Conservation (phyloP, 92 coral and sea anemone genomes). For the Micromussa lordhowensis region DNA sequence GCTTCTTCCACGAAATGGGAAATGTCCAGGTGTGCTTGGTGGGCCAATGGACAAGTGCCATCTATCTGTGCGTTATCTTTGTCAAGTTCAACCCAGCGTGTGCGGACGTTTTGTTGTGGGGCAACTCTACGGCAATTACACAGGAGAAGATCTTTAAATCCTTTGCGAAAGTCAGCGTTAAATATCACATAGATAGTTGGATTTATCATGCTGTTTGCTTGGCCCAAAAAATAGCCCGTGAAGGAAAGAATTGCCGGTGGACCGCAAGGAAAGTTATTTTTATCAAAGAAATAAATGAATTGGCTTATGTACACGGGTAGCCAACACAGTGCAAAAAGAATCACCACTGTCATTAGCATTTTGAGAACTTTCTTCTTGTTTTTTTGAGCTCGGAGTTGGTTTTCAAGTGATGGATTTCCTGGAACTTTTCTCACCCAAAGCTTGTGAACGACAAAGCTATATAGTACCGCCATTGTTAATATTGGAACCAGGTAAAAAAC, state of each 20-base stretch:
- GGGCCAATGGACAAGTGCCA: neutral
- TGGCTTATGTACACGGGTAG: slow-evolving; percentile 74
- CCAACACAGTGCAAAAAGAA: slow-evolving; percentile 85
- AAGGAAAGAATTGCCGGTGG: slow-evolving; percentile 37
- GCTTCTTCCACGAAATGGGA: too few relatives aligned
- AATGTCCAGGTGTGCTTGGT: too few relatives aligned
- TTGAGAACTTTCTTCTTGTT: slow-evolving; percentile 81
- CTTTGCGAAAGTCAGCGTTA: slow-evolving; percentile 76
- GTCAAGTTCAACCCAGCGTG: slow-evolving; percentile 7
- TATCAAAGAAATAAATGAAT: slow-evolving; percentile 65
- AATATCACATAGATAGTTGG: slow-evolving; percentile 81
- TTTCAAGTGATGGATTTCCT: slow-evolving; percentile 72
- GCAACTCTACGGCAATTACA: slow-evolving; percentile 51
- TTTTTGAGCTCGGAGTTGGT: slow-evolving; percentile 74
- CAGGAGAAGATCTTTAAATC: slow-evolving; percentile 65
- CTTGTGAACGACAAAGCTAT: slow-evolving; percentile 69
- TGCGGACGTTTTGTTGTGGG: slow-evolving; percentile 5
- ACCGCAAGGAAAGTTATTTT: slow-evolving; percentile 22
- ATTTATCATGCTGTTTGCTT: slow-evolving; percentile 80
- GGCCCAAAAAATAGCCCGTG: slow-evolving; percentile 70
- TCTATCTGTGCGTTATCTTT: slow-evolving; percentile 54
- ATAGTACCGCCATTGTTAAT: slow-evolving; percentile 61
- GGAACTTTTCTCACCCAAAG: slow-evolving; percentile 90
- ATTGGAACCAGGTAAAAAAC: slow-evolving; percentile 73
- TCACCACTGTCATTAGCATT: slow-evolving; percentile 80